Conservation (phyloP, 2,888 invertebrate genomes). For the Chrysomela aeneicollis region DNA sequence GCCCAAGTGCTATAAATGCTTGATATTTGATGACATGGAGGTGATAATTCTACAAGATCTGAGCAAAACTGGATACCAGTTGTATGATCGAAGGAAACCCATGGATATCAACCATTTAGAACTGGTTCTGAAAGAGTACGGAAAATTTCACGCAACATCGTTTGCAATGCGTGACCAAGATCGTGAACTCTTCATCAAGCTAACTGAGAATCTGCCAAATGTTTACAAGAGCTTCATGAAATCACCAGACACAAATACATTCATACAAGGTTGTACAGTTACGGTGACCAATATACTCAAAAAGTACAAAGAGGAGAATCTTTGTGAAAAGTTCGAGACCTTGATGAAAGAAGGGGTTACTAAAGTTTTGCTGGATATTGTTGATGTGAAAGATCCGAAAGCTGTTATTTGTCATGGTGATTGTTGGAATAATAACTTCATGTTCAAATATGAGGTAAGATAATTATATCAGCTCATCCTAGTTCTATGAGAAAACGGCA, state of each 20-base stretch:
- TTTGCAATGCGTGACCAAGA: conserved; percentile 38
- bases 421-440: conserved; percentile 52
- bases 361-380: conserved; percentile 19
- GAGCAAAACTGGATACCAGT: conserved; percentile 32
- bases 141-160: conserved; percentile 40
- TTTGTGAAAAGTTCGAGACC: conserved; percentile 19
- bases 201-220: conserved; percentile 2
- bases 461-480: neutral
- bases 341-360: conserved; percentile 13
- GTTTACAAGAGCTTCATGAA: conserved; percentile 6
- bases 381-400: conserved; percentile 32
- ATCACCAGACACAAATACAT: neutral
- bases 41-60: conserved; percentile 38
- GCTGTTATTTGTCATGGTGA: conserved; percentile 48
- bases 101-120: conserved; percentile 38
- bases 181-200: conserved; percentile 21
- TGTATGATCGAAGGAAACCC: conserved; percentile 29
- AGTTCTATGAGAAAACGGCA: too few species aligned
- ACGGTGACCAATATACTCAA: neutral
- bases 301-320: conserved; percentile 7
- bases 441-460: conserved; percentile 50
- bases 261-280: neutral
- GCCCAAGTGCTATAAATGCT: conserved; percentile 37
- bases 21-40: conserved; percentile 28
- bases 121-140: conserved; percentile 33